phyloP scores from a whole-genome alignment of 2,888 invertebrate species.

The Vandiemenella viatica region DNA sequence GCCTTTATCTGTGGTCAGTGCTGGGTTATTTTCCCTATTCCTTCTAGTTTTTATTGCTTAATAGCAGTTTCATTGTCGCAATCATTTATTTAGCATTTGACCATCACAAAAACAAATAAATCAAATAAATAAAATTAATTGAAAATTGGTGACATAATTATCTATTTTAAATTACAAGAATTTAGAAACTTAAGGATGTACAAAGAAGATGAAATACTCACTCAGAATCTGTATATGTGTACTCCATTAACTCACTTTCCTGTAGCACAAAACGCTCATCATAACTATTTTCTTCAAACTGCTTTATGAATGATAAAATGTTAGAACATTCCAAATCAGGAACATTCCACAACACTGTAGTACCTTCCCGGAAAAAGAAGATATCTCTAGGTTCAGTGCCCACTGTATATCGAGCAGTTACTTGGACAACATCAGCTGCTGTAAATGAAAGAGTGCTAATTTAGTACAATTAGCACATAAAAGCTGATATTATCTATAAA shows the following conservation, averaged over 20 bases:
- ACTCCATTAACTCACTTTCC: constrained; percentile 75
- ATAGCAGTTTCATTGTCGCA: no score
- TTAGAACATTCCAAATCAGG: constrained; percentile 63
- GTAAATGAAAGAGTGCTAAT: no score
- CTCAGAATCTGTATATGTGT: constrained; percentile 44
- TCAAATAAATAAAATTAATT: no score
- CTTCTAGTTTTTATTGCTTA: no score
- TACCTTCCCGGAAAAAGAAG: constrained; percentile 82
- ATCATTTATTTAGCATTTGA: no score
- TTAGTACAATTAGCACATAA: neutral
- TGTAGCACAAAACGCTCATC: constrained; percentile 47
- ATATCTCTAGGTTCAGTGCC: constrained; percentile 65
- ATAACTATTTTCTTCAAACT: constrained; percentile 55
- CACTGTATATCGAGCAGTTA: constrained; percentile 69
- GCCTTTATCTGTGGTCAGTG: no score
- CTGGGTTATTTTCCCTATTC: no score
- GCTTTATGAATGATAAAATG: constrained; percentile 55
- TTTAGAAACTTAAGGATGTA: no score
- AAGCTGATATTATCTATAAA: neutral
- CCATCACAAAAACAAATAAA: no score
- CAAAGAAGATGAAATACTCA: no score
- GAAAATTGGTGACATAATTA: no score
- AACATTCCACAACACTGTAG: constrained; percentile 83
- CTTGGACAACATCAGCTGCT: constrained; percentile 63
- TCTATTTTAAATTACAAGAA: no score